Base-by-base conservation (phyloP, 2,888 invertebrate species). In the Papilio protenor region DNA sequence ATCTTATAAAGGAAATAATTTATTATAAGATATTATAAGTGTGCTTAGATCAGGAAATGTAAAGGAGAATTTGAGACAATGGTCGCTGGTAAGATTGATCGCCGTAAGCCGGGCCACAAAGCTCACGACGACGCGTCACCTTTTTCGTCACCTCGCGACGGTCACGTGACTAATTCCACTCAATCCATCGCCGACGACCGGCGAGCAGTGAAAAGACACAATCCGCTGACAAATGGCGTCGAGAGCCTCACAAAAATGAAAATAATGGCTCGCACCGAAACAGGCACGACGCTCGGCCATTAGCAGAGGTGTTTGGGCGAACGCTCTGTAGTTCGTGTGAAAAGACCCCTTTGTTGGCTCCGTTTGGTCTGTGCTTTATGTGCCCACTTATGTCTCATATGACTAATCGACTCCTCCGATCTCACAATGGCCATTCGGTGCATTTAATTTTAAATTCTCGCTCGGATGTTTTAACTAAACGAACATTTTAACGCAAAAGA, bases 241-340 rank as follows among this genome's bases (percentile, higher is more conserved):
- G 92, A 92, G 93, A 92, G 90, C 88, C 93, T 92, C 88, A 94
- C 94, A 93, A 94, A 94, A 94, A 94, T 94, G 87, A 93, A 69
- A 89, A 93, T 94, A 94, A 94, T 94, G 92, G 92, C 85, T 92
- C 92, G 87, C 91, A 91, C 93, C 93, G 92, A 93, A 93, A 89
- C 92, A 85, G 91, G 89, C 87, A 89, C 91, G 89, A 87, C 88
- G 91, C 87, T 88, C 85, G 89, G 90, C 92, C 93, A 94, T 94
- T 94, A 94, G 92, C 85, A 90, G 92, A 92, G 93, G 90, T 93
- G 94, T 94, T 93, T 93, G 94, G 94, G 94, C 90, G 94, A 94
- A 91, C 92, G 90, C 93, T 93, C 91, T 92, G 91, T 92, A 90
- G 91, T 91, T 91, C 85, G 89, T 87, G 88, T 93, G 92, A 93